A percentile compares a stretch with the other conserved stretches of the same genome.
phyloP scores from a whole-genome alignment of 2,797 vertebrate genomes.

The Lacerta bilineata region DNA sequence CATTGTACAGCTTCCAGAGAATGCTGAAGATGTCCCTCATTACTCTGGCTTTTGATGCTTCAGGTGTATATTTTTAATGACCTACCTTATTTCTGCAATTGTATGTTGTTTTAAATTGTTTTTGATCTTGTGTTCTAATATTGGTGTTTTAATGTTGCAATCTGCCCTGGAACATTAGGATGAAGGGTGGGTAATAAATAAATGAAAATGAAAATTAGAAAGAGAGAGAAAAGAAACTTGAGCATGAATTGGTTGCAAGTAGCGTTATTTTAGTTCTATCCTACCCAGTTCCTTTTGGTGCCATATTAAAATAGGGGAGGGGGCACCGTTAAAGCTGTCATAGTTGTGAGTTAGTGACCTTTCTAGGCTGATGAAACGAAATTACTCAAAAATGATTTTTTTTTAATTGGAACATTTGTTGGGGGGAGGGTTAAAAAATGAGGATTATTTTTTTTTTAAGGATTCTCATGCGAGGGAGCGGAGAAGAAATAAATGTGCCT shows the following conservation, averaged over 20 bases:
- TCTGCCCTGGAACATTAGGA: no score
- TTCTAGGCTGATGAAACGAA: conserved; percentile 83
- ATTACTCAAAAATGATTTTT: conserved; percentile 82
- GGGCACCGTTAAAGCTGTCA: conserved; percentile 80
- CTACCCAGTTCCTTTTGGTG: conserved; percentile 68
- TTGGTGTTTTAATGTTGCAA: no score
- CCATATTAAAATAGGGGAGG: conserved; percentile 70
- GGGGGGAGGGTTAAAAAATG: conserved; percentile 50
- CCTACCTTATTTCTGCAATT: no score
- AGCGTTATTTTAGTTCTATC: conserved; percentile 68
- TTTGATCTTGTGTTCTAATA: no score
- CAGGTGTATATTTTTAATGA: no score
- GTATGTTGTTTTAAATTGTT: no score
- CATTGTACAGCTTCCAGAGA: no score
- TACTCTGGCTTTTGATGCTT: no score
- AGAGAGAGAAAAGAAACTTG: conserved; percentile 55
- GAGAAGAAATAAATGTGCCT: not conserved
- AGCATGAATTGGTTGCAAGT: conserved; percentile 61
- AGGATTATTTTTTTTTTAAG: conserved; percentile 14
- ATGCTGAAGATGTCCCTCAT: no score
- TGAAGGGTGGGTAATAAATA: no score
- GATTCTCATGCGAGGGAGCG: not conserved
- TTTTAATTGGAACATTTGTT: conserved; percentile 78
- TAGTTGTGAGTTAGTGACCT: conserved; percentile 83
- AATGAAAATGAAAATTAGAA: conserved; percentile 10